Conservation (phyloP, 2,888 invertebrate genomes). For the Palloptera scutellata region DNA sequence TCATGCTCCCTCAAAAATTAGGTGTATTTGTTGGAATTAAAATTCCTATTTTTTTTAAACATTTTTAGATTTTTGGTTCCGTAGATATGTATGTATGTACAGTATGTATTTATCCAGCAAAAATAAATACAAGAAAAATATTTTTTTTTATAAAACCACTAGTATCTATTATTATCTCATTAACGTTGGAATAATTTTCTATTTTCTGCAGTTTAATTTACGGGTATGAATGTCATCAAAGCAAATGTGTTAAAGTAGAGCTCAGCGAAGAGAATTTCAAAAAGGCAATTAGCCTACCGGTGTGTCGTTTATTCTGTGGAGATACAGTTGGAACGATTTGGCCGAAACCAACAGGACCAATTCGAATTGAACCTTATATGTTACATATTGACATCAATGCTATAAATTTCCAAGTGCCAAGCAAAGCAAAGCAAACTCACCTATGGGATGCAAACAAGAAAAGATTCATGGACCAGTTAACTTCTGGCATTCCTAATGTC, state of each 20-base stretch:
- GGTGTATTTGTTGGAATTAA: too few relatives aligned
- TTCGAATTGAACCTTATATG: conserved; percentile 62
- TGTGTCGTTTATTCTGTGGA: conserved; percentile 67
- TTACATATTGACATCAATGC: conserved; percentile 62
- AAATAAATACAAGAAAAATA: too few relatives aligned
- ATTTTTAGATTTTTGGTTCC: too few relatives aligned
- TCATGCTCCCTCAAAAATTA: too few relatives aligned
- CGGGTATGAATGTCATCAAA: conserved; percentile 58
- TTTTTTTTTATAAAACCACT: too few relatives aligned
- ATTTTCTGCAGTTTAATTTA: conserved; percentile 48
- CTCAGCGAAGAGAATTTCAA: conserved; percentile 54
- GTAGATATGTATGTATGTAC: too few relatives aligned
- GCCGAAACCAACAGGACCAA: conserved; percentile 65
- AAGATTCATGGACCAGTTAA: conserved; percentile 57
- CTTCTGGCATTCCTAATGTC: conserved; percentile 54
- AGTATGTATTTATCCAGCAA: too few relatives aligned
- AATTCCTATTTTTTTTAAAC: too few relatives aligned
- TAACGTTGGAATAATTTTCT: background rate
- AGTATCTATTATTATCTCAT: too few relatives aligned
- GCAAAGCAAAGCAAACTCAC: conserved; percentile 44
- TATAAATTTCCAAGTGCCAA: conserved; percentile 57
- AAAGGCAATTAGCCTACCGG: conserved; percentile 62
- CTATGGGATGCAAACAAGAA: conserved; percentile 61
- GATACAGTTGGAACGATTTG: conserved; percentile 65
- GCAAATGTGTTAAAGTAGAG: conserved; percentile 57